These are phyloP conservation scores for Hystrix cristata DNA, from an alignment of 2,113 vertebrate species.

Conservation along the genomic window DNA sequence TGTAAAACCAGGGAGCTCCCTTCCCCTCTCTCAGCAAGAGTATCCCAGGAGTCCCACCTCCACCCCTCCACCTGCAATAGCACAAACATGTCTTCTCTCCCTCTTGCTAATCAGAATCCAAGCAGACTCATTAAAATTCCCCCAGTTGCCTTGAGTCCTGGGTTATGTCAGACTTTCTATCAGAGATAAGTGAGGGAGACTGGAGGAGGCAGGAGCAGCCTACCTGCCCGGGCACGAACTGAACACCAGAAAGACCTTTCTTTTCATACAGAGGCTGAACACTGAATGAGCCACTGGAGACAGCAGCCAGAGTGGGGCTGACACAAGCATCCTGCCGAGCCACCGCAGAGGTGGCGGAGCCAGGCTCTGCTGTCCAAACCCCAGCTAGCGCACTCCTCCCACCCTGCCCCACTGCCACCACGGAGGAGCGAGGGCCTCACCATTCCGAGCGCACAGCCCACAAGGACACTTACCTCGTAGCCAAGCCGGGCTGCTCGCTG, in stretches of 20 bases:
- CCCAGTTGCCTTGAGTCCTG: slow-evolving; percentile 56
- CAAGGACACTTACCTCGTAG: slow-evolving; percentile 93
- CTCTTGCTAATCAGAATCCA: slow-evolving; percentile 60
- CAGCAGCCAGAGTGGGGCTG: background rate
- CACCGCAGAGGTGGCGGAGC: background rate
- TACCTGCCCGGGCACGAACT: slow-evolving; percentile 65
- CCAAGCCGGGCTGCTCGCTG: slow-evolving; percentile 97
- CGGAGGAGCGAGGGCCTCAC: background rate
- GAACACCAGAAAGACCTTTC: slow-evolving; percentile 65
- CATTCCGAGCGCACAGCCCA: background rate
- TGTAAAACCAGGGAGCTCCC: background rate
- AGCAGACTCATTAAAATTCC: slow-evolving; percentile 72
- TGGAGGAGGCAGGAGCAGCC: slow-evolving; percentile 34
- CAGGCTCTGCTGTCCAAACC: too few species aligned
- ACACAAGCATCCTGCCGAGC: slow-evolving; percentile 8
- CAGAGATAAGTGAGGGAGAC: slow-evolving; percentile 70
- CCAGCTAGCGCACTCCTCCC: background rate
- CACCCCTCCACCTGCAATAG: background rate
- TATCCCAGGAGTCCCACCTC: background rate
- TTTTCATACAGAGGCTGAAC: slow-evolving; percentile 13
- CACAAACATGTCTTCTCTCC: slow-evolving; percentile 28
- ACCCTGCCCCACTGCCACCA: too few species aligned
- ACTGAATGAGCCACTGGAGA: background rate
- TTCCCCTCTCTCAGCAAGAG: background rate
- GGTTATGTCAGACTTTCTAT: slow-evolving; percentile 70